Base-by-base conservation (phyloP, 2,113 vertebrate genomes). In the Podarcis cretensis region DNA sequence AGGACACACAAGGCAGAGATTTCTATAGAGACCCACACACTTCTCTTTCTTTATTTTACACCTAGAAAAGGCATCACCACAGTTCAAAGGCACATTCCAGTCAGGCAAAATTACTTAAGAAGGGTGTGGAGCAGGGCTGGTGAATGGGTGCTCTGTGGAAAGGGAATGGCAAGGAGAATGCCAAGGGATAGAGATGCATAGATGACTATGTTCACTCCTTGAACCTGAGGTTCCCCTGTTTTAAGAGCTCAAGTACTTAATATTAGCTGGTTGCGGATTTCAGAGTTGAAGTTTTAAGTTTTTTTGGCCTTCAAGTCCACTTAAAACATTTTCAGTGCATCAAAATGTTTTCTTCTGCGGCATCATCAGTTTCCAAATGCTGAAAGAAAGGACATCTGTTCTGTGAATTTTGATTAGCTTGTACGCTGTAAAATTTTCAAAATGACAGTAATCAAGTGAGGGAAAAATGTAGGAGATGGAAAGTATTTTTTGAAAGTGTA, bases 231-330 rank as follows among this genome's bases (percentile, higher is more conserved):
- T 48, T 48, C 43, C 8, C 43, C 43, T 54, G 10, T 10, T 54
- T 10, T 54, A 54, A 54, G 48, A 54, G 21, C 5, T 20, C 18
- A 83, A 9, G 25, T 76, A 4, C 3, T 83, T 88, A 74, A 63
- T 40, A 63, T 37, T 54, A 21, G 37, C 8, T 18, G 25, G 21
- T 43, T 37, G 68, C 54, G 0, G 32, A 69, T 87, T 88, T 85
- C 1, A 2, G 27, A 65, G 6, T 32, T 5, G 63, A 85, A 6
- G 1, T 75, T 92, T 68, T 69, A 7, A 73, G 32, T 76, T 85
- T 30, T 3, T 65, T 85, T 37, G 13, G 48, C 21, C 88, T 84
- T 89, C 30, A 92, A 87, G 13, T 87, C 79, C 84, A 5, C 16
- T 90, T 57, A 68, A 84, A 84, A n/a, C 81, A 63, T 90, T 7